Percentiles rank a stretch among this genome's conserved stretches.
phyloP scores from a whole-genome alignment of 2,888 invertebrate species.

The Metalampra italica region DNA sequence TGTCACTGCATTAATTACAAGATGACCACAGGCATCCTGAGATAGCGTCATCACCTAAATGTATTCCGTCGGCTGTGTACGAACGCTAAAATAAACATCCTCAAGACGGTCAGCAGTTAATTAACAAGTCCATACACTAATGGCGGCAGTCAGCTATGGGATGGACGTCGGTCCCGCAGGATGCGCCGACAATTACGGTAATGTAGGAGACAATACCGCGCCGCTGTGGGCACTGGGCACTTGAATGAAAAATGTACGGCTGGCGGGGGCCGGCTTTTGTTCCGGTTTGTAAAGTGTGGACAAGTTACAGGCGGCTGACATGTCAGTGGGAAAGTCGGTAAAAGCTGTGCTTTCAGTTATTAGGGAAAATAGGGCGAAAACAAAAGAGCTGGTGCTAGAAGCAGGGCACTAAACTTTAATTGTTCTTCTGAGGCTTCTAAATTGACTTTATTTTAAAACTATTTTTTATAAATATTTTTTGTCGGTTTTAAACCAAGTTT shows the following conservation, averaged over 20 bases:
- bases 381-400: too few relatives aligned
- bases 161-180: constrained; percentile 29
- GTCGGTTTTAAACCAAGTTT: too few relatives aligned
- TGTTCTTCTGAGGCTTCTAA: too few relatives aligned
- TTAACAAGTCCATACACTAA: constrained; percentile 5
- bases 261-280: constrained; percentile 16
- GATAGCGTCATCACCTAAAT: not conserved
- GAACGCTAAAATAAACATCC: not conserved
- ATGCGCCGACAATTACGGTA: constrained; percentile 50
- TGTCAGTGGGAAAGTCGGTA: not conserved
- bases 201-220: constrained; percentile 36
- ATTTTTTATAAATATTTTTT: too few relatives aligned
- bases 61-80: not conserved
- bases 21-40: too few relatives aligned
- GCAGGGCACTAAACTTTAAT: too few relatives aligned
- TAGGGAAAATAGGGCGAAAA: too few relatives aligned
- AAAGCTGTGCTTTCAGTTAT: too few relatives aligned
- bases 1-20: too few relatives aligned
- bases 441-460: too few relatives aligned
- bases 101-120: constrained; percentile 1
- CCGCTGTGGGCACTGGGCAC: constrained; percentile 15
- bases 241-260: constrained; percentile 20
- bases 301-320: not conserved
- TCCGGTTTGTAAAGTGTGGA: constrained; percentile 7
- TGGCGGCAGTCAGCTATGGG: not conserved